Base-by-base conservation (phyloP, 2,797 vertebrate species). In the Intellagama lesueurii region DNA sequence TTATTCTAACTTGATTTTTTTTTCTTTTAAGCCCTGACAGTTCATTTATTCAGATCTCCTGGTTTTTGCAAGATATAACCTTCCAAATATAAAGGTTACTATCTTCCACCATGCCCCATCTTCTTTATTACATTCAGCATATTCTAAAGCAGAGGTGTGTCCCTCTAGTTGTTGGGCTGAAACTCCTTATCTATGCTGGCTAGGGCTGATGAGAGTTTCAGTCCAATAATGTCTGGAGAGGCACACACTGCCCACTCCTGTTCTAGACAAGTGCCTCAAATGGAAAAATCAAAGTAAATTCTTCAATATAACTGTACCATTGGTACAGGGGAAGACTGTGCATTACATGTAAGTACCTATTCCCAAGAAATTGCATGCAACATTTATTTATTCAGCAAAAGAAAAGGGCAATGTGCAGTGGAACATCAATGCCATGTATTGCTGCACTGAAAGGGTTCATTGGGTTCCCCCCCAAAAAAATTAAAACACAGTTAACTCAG, bases 61-160 rank as follows among this genome's bases (percentile, higher is more conserved):
- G 85, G 84, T 89, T 83, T 85, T 93, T 92, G 72, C 60, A 92
- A 92, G 93, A 94, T 91, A 83, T 92, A 90, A 52, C 87, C 66
- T 95, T 89, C 47, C 88, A 92, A 44, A 83, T 52, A 87, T 92
- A 82, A 44, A 85, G 44, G 47, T 94, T 88, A 83, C 92, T 24
- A 5, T 83, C 60, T 85, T 86, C 88, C 88, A 92, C 88, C 24
- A 44, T 87, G 88, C 56, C 70, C 70, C 52, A 87, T 89, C 81
- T 93, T 94, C 93, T 85, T 90, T 92, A 92, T 75, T 84, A 95
- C 90, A 94, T 94, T 95, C 95, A 96, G 91, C 88, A 95, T 85
- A 88, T 94, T 87, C 93, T 79, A 35, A 87, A 85, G 70, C 26
- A 56, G 47, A 30, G 70, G 5, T 72, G 30, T 72, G 69, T 8